These are phyloP conservation scores for Engystomops pustulosus DNA, from an alignment of 2,113 vertebrate species.

Conservation along the genomic window DNA sequence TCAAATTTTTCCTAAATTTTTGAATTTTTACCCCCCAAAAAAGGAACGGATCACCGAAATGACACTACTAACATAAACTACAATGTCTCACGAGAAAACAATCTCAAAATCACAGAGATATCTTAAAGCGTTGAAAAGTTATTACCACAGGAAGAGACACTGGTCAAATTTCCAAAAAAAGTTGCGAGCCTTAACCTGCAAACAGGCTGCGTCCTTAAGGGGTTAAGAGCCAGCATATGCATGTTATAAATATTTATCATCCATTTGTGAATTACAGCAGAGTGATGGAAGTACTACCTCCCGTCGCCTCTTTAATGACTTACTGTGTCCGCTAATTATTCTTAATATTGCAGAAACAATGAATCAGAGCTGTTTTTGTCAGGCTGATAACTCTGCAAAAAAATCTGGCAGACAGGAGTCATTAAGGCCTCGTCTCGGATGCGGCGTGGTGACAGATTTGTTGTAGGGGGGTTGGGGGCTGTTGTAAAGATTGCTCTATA, in stretches of 20 bases:
- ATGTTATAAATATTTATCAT: not conserved
- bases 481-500: not conserved
- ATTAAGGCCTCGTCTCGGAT: not conserved
- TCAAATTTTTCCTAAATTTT: no score
- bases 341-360: conserved; percentile 38
- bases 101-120: no score
- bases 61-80: no score
- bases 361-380: conserved; percentile 36
- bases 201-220: no score
- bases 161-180: no score
- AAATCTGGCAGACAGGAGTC: conserved; percentile 4
- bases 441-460: not conserved
- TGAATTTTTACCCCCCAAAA: no score
- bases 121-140: no score
- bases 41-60: no score
- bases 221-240: not conserved
- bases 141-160: no score
- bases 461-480: not conserved
- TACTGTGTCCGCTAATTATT: conserved; percentile 34
- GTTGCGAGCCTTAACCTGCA: no score
- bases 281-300: conserved; percentile 17
- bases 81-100: no score
- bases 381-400: conserved; percentile 25
- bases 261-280: not conserved
- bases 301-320: conserved; percentile 31